Evolutionary conservation across 2,113 vertebrate genomes (phyloP).

Genomic region (Cavia aperea): DNA sequence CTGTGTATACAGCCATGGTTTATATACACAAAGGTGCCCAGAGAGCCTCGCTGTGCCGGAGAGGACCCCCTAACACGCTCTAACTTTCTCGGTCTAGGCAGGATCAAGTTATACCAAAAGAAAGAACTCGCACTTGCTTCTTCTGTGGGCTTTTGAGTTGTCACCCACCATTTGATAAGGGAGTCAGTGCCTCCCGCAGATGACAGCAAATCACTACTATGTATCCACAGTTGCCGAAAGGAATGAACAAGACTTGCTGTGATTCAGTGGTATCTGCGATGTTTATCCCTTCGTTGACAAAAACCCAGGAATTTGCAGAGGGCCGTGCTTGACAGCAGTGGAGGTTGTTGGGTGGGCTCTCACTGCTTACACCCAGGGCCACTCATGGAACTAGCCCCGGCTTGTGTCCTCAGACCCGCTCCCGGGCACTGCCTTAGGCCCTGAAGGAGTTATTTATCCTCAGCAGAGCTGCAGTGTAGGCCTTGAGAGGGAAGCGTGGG

Average conservation of each 20-base stretch:
- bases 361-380: background rate
- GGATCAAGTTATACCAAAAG: background rate
- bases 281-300: background rate
- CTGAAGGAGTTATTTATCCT: background rate
- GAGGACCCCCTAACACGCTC: rapidly evolving
- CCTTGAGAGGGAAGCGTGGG: background rate
- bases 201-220: background rate
- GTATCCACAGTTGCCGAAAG: background rate
- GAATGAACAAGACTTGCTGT: background rate
- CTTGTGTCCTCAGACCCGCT: background rate
- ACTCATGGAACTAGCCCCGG: background rate
- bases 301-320: background rate
- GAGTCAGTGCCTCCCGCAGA: background rate
- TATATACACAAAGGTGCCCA: background rate
- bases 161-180: background rate
- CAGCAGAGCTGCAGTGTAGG: background rate
- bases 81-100: background rate
- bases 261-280: background rate
- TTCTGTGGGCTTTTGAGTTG: background rate
- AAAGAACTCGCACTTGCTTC: background rate
- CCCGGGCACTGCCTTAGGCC: background rate
- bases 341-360: background rate
- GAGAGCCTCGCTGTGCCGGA: background rate
- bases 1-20: background rate
- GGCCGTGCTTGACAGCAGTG: background rate